Evolutionary conservation across 2,888 invertebrate species (phyloP), one percentile per base, ranked within the genome.

Genomic region (Ichneumon xanthorius): DNA sequence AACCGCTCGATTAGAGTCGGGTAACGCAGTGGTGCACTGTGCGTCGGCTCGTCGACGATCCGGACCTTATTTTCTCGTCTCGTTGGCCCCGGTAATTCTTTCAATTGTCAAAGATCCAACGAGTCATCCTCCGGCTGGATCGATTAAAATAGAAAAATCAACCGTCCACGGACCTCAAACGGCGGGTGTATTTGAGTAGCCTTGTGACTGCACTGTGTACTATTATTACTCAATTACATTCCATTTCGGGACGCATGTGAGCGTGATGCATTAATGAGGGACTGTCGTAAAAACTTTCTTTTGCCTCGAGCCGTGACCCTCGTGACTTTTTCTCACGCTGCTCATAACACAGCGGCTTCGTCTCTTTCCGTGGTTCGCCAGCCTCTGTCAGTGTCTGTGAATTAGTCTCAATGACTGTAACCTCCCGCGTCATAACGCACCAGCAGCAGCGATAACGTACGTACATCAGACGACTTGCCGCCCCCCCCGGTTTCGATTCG

Each of bases 271-370:
- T 33, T 14, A 30, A 30, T 16, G 14, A 16, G 26, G n/a, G 33
- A 11, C 30, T 14, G 58, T 58, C 22, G 58, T 58, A 22, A 22
- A 58, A 58, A 58, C 3, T 22, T 22, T 26, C 22, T 26, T 48
- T 48, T 2, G 22, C 7, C 55, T 19, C 55, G 22, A 19, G 9
- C 14, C 37, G 22, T 58, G 71, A 80, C 61, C 45, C 71, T 84
- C 81, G 40, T 58, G 84, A 86, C 86, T 85, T 86, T 89, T 90
- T 90, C 90, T 90, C 90, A 90, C 90, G 90, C 90, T 89, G 87
- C 88, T 90, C 89, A 37, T 16, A 55, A n/a, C 19, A 53, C 33
- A 71, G 33, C 37, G n/a, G n/a, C 33, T 33, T 30, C 16, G 30
- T 63, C 33, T 63, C n/a, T 30, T 63, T 63, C 33, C 58, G 26